These are phyloP conservation scores for Oligia strigilis DNA, from an alignment of 2,888 invertebrate species.

Conservation along the genomic window DNA sequence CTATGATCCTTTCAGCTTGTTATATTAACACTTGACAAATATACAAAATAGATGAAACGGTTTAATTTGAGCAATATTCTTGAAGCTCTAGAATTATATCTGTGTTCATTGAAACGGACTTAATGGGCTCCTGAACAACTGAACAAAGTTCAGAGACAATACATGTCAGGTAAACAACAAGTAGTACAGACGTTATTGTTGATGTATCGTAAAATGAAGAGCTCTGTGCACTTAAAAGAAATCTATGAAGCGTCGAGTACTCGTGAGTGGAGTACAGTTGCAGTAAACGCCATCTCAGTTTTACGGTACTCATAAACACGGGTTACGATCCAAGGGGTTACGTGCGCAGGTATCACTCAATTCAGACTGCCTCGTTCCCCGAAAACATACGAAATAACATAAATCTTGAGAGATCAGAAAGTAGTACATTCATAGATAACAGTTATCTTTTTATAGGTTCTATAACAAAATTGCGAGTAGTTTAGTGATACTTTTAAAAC, in stretches of 20 bases:
- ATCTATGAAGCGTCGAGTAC: slow-evolving; percentile 40
- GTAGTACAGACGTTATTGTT: slow-evolving; percentile 17
- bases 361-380: slow-evolving; percentile 42
- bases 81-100: slow-evolving; percentile 8
- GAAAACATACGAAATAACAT: slow-evolving; percentile 45
- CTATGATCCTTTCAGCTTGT: neutral
- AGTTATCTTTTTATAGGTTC: slow-evolving; percentile 29
- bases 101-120: neutral
- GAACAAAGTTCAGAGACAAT: slow-evolving; percentile 1
- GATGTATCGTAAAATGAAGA: slow-evolving; percentile 40
- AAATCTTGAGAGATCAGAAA: slow-evolving; percentile 45
- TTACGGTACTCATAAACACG: slow-evolving; percentile 62
- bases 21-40: slow-evolving; percentile 6
- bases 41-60: neutral
- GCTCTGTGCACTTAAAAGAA: slow-evolving; percentile 34
- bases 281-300: slow-evolving; percentile 49
- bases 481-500: slow-evolving; percentile 29
- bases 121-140: slow-evolving; percentile 13
- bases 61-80: slow-evolving; percentile 17
- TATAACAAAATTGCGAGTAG: slow-evolving; percentile 14
- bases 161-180: slow-evolving; percentile 18
- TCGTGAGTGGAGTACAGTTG: slow-evolving; percentile 36
- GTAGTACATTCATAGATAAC: slow-evolving; percentile 21
- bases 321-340: slow-evolving; percentile 58
- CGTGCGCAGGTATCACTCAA: slow-evolving; percentile 64